These are phyloP conservation scores for Paelopatides confundens DNA, from an alignment of 53 echinoderm and acorn worm species.

Conservation along the genomic window DNA sequence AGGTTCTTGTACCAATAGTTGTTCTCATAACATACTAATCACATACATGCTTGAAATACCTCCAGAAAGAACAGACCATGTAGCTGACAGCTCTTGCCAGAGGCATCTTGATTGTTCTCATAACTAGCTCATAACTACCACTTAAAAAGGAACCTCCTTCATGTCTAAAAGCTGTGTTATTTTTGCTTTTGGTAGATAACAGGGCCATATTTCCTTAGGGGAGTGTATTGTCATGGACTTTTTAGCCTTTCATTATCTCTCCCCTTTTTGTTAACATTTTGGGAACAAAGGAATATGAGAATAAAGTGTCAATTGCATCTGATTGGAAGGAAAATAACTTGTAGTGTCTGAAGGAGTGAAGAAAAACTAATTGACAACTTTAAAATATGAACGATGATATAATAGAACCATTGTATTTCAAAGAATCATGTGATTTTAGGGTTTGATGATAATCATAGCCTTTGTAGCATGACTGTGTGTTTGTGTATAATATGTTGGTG, in stretches of 20 bases:
- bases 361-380: no score
- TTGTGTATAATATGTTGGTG: no score
- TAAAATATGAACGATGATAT: no score
- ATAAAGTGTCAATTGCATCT: conserved; percentile 25
- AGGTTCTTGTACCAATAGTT: conserved; percentile 41
- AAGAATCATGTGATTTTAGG: no score
- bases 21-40: conserved; percentile 47
- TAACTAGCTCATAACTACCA: conserved; percentile 1
- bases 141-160: neutral
- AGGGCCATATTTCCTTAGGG: conserved; percentile 18
- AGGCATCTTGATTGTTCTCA: conserved; percentile 22
- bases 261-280: neutral
- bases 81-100: conserved; percentile 29
- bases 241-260: neutral
- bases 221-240: neutral
- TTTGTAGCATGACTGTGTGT: no score
- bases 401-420: no score
- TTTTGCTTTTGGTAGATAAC: neutral
- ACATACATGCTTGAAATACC: conserved; percentile 34
- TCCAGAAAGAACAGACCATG: neutral
- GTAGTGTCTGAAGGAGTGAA: no score
- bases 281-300: conserved; percentile 23
- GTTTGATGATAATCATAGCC: no score
- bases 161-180: conserved; percentile 32
- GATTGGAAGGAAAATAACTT: neutral